Evolutionary conservation across 2,113 vertebrate genomes (phyloP), one percentile per base, ranked within the genome.

Genomic region (Procavia capensis): DNA sequence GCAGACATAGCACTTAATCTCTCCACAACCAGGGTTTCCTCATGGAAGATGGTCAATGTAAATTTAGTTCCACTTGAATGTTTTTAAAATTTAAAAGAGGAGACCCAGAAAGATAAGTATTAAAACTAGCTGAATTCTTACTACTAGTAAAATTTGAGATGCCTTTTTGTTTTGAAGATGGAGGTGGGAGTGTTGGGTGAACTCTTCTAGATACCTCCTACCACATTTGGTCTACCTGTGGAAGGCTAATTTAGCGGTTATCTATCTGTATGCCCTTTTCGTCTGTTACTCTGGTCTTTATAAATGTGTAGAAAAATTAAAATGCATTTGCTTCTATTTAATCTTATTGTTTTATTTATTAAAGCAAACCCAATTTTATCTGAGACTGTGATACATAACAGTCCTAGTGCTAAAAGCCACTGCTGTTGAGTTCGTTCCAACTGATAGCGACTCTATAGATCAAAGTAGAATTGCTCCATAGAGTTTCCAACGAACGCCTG

Each of bases 281-380:
- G 47, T 31, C 66, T 6, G 14, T 47, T 34, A 31, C 19, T 79
- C 61, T 41, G 34, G 13, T 81, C 27, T 95, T 88, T 34, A 22
- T 34, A 36, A 64, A 54, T 79, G n/a, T 81, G 27, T 87, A 76
- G 34, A 74, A 95, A 6, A 57, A 59, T 75, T 92, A 88, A 89
- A 91, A 66, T 64, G 43, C 11, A 83, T 45, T 68, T 85, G 39
- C 22, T 88, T 90, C 74, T 45, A 85, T n/a, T 78, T 83, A 57
- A 95, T 79, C 27, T 34, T 31, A 54, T 91, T 89, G 81, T 47
- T 47, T 47, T 47, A 47, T 47, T 47, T 47, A 47, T 43, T 64
- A 85, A 87, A 61, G 27, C 54, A 34, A 78, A 92, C 7, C 36
- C 39, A 70, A 41, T 59, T 95, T 54, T 63, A 85, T 75, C 19